These are phyloP conservation scores for Kryptolebias ocellatus DNA, from an alignment of 2,797 vertebrate species.

Conservation along the genomic window DNA sequence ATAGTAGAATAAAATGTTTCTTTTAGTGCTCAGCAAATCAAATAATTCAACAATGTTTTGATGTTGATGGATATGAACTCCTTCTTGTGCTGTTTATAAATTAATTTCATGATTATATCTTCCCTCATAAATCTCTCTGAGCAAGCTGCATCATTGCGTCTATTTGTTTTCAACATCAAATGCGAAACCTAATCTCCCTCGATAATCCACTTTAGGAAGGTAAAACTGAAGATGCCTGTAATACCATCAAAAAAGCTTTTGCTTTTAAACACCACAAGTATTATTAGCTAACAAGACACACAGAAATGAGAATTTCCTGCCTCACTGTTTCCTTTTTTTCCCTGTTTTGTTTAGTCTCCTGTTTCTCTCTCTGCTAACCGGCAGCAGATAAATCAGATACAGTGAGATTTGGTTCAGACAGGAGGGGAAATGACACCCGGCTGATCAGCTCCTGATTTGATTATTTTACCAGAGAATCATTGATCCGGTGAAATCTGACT, in stretches of 20 bases:
- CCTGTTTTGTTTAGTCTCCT: background rate
- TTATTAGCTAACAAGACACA: too few species aligned
- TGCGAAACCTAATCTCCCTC: constrained; percentile 18
- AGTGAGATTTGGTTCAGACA: constrained; percentile 41
- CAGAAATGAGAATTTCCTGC: too few species aligned
- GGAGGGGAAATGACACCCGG: constrained; percentile 60
- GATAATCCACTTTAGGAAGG: constrained; percentile 13
- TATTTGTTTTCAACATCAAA: constrained; percentile 12
- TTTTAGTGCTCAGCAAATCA: background rate
- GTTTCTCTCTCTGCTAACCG: constrained; percentile 15
- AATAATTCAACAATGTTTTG: background rate
- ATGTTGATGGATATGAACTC: background rate
- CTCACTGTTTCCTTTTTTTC: constrained; percentile 12
- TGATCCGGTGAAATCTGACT: constrained; percentile 26
- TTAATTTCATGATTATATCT: constrained; percentile 2
- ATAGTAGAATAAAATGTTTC: too few species aligned
- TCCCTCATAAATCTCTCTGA: constrained; percentile 1
- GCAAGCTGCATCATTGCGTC: background rate
- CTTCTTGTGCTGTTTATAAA: background rate
- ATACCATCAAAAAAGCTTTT: background rate
- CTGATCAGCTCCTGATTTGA: constrained; percentile 57
- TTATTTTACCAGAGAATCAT: constrained; percentile 44
- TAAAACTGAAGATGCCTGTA: constrained; percentile 9
- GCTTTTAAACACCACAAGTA: too few species aligned
- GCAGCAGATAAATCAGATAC: constrained; percentile 49